These are phyloP conservation scores for Parus major DNA, from an alignment of 2,113 vertebrate genomes.

Conservation along the genomic window DNA sequence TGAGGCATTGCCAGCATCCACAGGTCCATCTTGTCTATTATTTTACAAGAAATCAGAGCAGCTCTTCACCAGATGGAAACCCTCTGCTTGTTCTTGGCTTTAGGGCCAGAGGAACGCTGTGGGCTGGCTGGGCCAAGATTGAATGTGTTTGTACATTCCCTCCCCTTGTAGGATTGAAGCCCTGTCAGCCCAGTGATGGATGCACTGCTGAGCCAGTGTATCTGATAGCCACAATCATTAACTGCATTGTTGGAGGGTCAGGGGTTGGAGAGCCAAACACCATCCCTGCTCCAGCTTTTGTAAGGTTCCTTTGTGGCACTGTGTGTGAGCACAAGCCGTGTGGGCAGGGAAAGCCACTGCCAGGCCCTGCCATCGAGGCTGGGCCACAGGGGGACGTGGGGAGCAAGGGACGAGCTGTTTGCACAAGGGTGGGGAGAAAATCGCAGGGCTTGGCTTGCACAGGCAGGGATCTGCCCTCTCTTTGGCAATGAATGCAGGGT, in stretches of 20 bases:
- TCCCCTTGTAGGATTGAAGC: background rate
- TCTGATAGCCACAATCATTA: slow-evolving; percentile 55
- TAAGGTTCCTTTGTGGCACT: background rate
- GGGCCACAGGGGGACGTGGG: accelerated
- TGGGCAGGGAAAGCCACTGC: background rate
- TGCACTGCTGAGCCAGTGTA: slow-evolving; percentile 52
- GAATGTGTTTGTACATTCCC: slow-evolving; percentile 40
- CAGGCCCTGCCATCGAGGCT: accelerated
- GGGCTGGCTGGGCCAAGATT: background rate
- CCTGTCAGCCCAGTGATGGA: slow-evolving; percentile 40
- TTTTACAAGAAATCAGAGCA: background rate
- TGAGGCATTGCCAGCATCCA: background rate
- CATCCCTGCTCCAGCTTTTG: accelerated
- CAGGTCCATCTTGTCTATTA: background rate
- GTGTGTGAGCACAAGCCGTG: accelerated
- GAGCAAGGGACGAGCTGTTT: background rate
- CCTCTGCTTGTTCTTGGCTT: slow-evolving; percentile 13
- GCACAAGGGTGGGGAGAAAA: background rate
- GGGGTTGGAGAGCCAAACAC: background rate
- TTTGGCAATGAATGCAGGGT: background rate
- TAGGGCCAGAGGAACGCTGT: background rate
- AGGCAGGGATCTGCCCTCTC: accelerated
- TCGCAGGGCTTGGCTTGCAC: accelerated
- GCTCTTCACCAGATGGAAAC: background rate
- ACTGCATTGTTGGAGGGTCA: slow-evolving; percentile 8